phyloP scores from a whole-genome alignment of 2,888 invertebrate genomes.

The Pammene fasciana region DNA sequence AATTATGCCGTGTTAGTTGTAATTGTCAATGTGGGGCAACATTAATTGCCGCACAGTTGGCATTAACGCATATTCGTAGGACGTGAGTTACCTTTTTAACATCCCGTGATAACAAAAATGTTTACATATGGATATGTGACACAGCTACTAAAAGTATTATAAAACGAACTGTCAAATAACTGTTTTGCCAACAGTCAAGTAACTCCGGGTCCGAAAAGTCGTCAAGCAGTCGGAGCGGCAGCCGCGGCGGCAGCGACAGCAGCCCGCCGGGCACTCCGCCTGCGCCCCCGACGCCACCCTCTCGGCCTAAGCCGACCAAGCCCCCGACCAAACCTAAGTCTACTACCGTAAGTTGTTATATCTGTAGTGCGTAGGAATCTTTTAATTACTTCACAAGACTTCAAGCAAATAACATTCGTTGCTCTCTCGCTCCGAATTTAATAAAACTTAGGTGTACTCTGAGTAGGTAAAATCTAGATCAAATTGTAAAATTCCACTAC shows the following conservation, averaged over 20 bases:
- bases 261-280: constrained; percentile 77
- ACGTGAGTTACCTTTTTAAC: not conserved
- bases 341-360: constrained; percentile 45
- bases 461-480: too few relatives aligned
- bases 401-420: too few relatives aligned
- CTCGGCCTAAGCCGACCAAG: constrained; percentile 57
- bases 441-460: too few relatives aligned
- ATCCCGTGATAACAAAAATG: not conserved
- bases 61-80: constrained; percentile 3
- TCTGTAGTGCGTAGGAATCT: too few relatives aligned
- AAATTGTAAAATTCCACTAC: too few relatives aligned
- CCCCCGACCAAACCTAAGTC: constrained; percentile 61
- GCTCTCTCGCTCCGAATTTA: too few relatives aligned
- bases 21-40: constrained; percentile 10
- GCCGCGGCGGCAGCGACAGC: constrained; percentile 61
- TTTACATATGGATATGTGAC: not conserved
- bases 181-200: constrained; percentile 62
- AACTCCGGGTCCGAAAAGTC: constrained; percentile 71
- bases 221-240: constrained; percentile 56
- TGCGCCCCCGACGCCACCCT: constrained; percentile 64
- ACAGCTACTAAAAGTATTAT: too few relatives aligned
- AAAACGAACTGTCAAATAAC: too few relatives aligned
- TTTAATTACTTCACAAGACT: too few relatives aligned
- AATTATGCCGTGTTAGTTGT: constrained; percentile 4
- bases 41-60: constrained; percentile 14